Evolutionary conservation across 2,888 invertebrate genomes (phyloP).

Genomic region (Adineta ricciae): DNA sequence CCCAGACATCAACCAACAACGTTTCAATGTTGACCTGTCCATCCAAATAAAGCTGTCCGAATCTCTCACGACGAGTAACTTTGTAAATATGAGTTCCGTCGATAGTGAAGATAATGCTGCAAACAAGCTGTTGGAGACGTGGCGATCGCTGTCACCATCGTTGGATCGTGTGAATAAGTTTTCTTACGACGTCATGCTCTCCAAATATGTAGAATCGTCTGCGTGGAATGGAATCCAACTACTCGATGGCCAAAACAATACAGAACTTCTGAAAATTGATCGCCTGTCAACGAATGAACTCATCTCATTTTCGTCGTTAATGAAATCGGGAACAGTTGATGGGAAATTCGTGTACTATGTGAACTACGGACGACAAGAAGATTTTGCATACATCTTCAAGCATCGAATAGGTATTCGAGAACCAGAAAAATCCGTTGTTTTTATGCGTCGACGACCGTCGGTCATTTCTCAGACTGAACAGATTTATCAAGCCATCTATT

Average conservation of each 20-base stretch:
- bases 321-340: not conserved
- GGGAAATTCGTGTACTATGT: not conserved
- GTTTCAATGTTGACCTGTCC: not conserved
- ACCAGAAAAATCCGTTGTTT: not conserved
- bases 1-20: too few species aligned
- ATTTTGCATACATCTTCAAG: not conserved
- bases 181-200: not conserved
- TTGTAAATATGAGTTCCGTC: not conserved
- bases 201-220: not conserved
- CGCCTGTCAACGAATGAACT: not conserved
- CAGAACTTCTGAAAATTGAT: not conserved
- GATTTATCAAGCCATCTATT: not conserved
- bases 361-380: constrained; percentile 13
- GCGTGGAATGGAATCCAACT: not conserved
- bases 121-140: not conserved
- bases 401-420: not conserved
- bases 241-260: not conserved
- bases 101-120: not conserved
- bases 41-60: not conserved
- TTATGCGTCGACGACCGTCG: not conserved
- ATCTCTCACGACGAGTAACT: not conserved
- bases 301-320: not conserved
- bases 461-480: not conserved
- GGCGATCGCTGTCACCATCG: not conserved
- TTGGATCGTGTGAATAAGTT: not conserved